These are phyloP conservation scores for Drosophila repleta DNA, from an alignment of 1,140 invertebrate species.

Conservation along the genomic window DNA sequence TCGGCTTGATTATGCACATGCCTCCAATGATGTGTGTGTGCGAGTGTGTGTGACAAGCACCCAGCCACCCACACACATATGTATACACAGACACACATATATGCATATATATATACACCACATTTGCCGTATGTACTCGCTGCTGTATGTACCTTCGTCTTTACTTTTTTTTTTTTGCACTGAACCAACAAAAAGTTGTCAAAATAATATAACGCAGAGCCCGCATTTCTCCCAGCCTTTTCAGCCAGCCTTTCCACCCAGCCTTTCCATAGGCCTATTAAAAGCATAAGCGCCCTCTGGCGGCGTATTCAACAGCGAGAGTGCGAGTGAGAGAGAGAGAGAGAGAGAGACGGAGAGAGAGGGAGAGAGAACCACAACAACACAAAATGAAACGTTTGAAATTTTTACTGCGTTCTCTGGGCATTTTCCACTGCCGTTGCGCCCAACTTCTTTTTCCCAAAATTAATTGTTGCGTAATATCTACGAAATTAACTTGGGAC, in stretches of 20 bases:
- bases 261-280: conserved; percentile 23
- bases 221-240: conserved; percentile 54
- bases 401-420: neutral
- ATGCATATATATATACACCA: neutral
- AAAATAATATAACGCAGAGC: conserved; percentile 65
- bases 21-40: conserved; percentile 71
- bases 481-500: too few species aligned
- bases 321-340: neutral
- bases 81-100: conserved; percentile 19
- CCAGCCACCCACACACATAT: neutral
- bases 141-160: conserved; percentile 15
- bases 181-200: conserved; percentile 49
- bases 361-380: neutral
- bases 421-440: too few species aligned
- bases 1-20: conserved; percentile 72
- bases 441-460: too few species aligned
- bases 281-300: conserved; percentile 15
- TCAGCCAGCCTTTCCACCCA: neutral
- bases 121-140: conserved; percentile 49
- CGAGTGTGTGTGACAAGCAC: neutral
- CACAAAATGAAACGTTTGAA: neutral
- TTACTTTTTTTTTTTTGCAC: conserved; percentile 46
- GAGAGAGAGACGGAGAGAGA: neutral
- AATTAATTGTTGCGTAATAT: too few species aligned
- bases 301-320: conserved; percentile 3